Evolutionary conservation across 2,113 vertebrate species (phyloP), one percentile per base, ranked within the genome.

Genomic region (Crypturellus undulatus): DNA sequence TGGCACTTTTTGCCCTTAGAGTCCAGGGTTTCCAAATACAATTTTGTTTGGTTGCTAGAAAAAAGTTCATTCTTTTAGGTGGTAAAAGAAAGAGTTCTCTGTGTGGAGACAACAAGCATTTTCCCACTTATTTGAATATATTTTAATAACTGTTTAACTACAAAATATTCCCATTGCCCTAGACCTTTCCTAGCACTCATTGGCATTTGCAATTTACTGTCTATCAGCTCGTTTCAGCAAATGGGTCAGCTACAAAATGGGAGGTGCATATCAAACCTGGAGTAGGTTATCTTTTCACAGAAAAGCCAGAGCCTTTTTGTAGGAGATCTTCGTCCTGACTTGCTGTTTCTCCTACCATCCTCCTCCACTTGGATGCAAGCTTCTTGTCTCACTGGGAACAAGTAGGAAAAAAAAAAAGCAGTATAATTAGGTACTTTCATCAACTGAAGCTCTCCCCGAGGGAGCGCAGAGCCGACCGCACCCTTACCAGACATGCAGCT

Each of bases 371-470:
- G 94, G 65, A 86, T 94, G 77, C 3, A 8, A 92, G 65, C 40
- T 58, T 64, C 87, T 84, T 65, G 85, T 91, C 90, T 87, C 78
- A 84, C 63, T 79, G 79, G 80, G 87, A 97, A 79, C 80, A 62
- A 91, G 71, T 84, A 59, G 43, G 84, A 26, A 54, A 54, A 95
- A 92, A 92, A 72, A 67, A 65, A 16, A 62, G 62, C 79, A 24
- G 85, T 43, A 62, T 92, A 93, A 94, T 96, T 95, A 96, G 90
- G 89, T 76, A 84, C 94, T 96, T 96, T 92, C 87, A 89, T 92
- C 94, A 95, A 87, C 76, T 77, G 95, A 71, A 92, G 92, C 92
- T 89, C 87, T 77, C 83, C 78, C 90, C 0, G 70, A 90, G 89
- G 93, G 90, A 89, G 51, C 32, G 12, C n/a, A 84, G 87, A 2